Evolutionary conservation across 2,797 vertebrate species (phyloP), one percentile per base, ranked within the genome.

Genomic region (Yasuhikotakia modesta): DNA sequence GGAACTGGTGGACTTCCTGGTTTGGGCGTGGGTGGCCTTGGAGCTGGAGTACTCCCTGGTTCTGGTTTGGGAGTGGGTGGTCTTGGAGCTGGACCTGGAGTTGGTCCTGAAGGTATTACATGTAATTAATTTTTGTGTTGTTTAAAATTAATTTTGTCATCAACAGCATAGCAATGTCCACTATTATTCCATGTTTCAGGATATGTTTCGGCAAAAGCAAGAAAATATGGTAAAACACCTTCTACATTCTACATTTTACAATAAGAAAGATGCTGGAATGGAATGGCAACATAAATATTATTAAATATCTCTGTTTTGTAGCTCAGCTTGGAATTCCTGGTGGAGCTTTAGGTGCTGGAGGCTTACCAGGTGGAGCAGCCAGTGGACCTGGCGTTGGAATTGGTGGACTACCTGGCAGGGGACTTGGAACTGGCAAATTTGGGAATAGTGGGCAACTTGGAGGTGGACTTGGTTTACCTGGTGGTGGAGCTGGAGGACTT

Each of bases 141-240:
- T 3, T 32, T 11, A 13, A 75, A 14, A 57, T 30, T 17, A 13
- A 55, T 53, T 53, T 63, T 5, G 48, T 63, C 17, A 69, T 76
- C 24, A n/a, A 57, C 21, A 53, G 5, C 24, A 43, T 48, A 63
- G 19, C 52, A 24, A 73, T 22, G 11, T 21, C 17, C 39, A 21
- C 58, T 13, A 43, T 22, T 68, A n/a, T 73, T 78, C 45, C 73
- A 60, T 80, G 5, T 19, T 64, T 61, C 60, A 91, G 90, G 86
- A 82, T 90, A 89, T 78, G 90, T 87, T 46, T 87, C 85, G 78
- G 90, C 89, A 58, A 92, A 92, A 89, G 90, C 91, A 81, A 82
- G 86, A n/a, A 91, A 90, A 90, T 92, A 91, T 83, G 90, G 90
- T 91, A 71, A 86, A 76, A 22, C 45, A 22, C 39, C 78, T 45